Evolutionary conservation across 2,888 invertebrate genomes (phyloP).

Genomic region (Stegophylla sp.): DNA sequence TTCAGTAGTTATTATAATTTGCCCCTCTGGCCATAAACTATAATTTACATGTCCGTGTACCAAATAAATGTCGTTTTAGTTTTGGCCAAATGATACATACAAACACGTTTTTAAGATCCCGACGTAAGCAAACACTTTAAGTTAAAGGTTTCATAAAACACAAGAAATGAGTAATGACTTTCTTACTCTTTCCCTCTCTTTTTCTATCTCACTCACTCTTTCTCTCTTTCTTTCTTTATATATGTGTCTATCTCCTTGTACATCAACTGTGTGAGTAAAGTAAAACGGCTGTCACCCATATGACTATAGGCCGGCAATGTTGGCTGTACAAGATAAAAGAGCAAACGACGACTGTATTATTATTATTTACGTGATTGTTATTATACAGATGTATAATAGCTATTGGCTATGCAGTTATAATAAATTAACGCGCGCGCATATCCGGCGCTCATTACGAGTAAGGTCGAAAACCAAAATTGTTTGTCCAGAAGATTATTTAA

Average conservation of each 20-base stretch:
- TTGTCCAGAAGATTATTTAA: constrained; percentile 56
- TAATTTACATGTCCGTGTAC: background rate
- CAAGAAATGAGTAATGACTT: background rate
- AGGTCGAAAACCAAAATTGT: constrained; percentile 45
- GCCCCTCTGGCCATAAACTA: constrained; percentile 19
- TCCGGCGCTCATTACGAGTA: constrained; percentile 52
- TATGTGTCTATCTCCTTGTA: background rate
- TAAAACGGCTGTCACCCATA: background rate
- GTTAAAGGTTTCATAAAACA: background rate
- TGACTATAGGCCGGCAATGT: background rate
- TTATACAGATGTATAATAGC: constrained; percentile 35
- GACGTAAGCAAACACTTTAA: background rate
- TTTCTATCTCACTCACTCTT: background rate
- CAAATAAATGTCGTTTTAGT: constrained; percentile 17
- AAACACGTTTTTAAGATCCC: background rate
- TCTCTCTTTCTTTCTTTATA: background rate
- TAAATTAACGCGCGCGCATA: constrained; percentile 50
- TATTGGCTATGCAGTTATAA: constrained; percentile 42
- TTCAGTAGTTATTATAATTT: constrained; percentile 36
- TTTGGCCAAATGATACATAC: constrained; percentile 8
- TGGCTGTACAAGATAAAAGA: constrained; percentile 3
- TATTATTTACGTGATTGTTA: constrained; percentile 8
- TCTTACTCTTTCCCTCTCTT: background rate
- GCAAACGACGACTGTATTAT: constrained; percentile 9
- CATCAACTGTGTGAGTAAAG: background rate